Conservation (phyloP, 2,113 vertebrate species). For the Actenoides hombroni region DNA sequence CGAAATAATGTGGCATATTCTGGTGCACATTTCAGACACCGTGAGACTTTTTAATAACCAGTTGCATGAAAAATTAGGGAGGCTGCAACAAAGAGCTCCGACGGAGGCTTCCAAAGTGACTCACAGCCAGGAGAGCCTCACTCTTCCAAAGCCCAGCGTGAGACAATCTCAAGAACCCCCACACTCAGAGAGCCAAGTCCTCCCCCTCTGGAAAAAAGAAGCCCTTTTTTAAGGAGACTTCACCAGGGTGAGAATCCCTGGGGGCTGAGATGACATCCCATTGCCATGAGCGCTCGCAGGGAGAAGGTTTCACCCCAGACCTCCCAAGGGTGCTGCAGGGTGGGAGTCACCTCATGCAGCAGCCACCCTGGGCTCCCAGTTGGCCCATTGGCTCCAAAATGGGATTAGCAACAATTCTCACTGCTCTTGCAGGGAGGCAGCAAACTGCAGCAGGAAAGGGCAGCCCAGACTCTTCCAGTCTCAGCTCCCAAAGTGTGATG, state of each 20-base stretch:
- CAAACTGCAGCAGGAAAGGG: neutral
- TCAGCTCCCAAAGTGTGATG: neutral
- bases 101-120: slow-evolving; percentile 45
- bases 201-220: slow-evolving; percentile 23
- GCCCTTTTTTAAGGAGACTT: neutral
- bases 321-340: neutral
- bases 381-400: rapidly evolving
- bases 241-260: neutral
- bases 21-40: slow-evolving; percentile 31
- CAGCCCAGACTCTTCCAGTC: neutral
- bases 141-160: slow-evolving; percentile 36
- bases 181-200: neutral
- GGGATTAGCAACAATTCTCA: rapidly evolving
- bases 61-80: slow-evolving; percentile 58
- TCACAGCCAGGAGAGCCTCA: neutral
- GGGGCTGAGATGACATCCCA: neutral
- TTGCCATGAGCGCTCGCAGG: neutral
- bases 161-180: slow-evolving; percentile 31
- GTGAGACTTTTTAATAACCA: slow-evolving; percentile 53
- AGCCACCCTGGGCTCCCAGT: neutral
- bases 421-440: neutral
- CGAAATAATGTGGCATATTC: slow-evolving; percentile 38
- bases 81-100: slow-evolving; percentile 52
- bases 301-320: neutral
- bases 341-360: neutral